Evolutionary conservation across 2,113 vertebrate genomes (phyloP).

Genomic region (Engraulis encrasicolus): DNA sequence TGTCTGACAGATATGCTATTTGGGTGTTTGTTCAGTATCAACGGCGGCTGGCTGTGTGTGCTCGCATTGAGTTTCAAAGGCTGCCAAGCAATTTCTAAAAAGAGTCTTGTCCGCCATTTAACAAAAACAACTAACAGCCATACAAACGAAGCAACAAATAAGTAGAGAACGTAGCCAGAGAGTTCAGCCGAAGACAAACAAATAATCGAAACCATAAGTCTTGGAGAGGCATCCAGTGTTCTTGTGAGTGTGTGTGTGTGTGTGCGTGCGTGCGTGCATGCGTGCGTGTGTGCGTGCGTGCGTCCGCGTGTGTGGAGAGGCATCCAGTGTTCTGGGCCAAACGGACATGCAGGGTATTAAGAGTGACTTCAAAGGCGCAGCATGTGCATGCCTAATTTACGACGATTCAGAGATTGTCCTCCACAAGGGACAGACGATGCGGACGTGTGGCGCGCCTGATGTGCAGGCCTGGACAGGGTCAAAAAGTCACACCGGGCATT

Average conservation of each 20-base stretch:
- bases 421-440: background rate
- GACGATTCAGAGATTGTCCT: slow-evolving; percentile 45
- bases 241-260: too few species aligned
- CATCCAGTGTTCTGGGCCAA: slow-evolving; percentile 45
- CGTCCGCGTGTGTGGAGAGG: too few species aligned
- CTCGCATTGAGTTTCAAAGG: too few species aligned
- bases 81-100: too few species aligned
- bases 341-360: slow-evolving; percentile 33
- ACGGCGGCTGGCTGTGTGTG: too few species aligned
- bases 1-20: too few species aligned
- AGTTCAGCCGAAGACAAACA: slow-evolving; percentile 53
- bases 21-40: background rate
- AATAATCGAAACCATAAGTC: slow-evolving; percentile 54
- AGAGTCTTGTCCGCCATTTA: background rate
- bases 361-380: slow-evolving; percentile 38
- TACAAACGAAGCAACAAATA: too few species aligned
- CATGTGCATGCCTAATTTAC: slow-evolving; percentile 45
- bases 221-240: slow-evolving; percentile 47
- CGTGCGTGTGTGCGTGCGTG: too few species aligned
- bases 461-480: too few species aligned
- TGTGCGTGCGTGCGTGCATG: too few species aligned
- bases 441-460: too few species aligned
- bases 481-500: too few species aligned
- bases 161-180: slow-evolving; percentile 44
- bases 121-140: background rate